Percentiles rank a stretch among this genome's conserved stretches.
These are phyloP conservation scores for Pangasius macronema DNA, from an alignment of 2,797 vertebrate genomes.

Conservation along the genomic window DNA sequence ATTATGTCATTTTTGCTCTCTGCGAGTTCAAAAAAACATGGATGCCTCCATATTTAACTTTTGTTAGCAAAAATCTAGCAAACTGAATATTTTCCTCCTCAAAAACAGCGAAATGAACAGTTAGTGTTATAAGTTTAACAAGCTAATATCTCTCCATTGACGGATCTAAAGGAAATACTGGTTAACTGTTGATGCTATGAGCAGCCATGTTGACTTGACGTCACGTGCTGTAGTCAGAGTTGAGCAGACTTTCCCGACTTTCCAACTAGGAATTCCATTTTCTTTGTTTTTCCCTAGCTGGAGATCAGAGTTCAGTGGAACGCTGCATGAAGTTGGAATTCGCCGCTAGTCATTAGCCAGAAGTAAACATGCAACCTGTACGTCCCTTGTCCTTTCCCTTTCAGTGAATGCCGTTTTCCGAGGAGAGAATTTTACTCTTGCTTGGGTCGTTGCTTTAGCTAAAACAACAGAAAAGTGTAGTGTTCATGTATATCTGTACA, in stretches of 20 bases:
- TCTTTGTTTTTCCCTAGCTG: neutral
- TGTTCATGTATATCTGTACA: neutral
- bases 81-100: neutral
- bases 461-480: neutral
- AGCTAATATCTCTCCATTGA: neutral
- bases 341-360: too few species aligned
- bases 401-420: neutral
- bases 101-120: neutral
- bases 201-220: neutral
- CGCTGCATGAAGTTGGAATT: neutral
- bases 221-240: neutral
- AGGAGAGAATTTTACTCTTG: neutral
- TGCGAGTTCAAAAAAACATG: neutral
- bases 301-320: neutral
- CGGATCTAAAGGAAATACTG: neutral
- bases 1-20: neutral
- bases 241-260: neutral
- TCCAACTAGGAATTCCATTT: neutral
- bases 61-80: neutral
- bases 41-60: too few species aligned
- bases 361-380: neutral
- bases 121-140: neutral
- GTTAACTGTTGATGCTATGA: neutral
- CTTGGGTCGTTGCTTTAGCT: neutral
- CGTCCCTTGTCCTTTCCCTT: neutral